Evolutionary conservation across 2,113 vertebrate genomes (phyloP), one percentile per base, ranked within the genome.

Genomic region (Pituophis catenifer): DNA sequence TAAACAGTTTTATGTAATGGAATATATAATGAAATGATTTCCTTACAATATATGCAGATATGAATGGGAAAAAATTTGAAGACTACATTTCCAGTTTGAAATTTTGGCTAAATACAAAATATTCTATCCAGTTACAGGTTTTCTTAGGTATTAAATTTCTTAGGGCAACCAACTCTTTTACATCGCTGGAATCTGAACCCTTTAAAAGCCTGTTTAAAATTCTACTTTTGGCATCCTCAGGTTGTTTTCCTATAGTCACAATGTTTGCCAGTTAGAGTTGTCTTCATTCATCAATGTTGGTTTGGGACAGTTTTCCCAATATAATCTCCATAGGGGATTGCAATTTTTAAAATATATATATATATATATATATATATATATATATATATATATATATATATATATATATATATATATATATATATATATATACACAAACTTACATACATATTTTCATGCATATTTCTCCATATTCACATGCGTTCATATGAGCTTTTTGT

Each of bases 11-110:
- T 96, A 96, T 96, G 94, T 96, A 92, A 55, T 94, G 91, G 94
- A 93, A 87, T 95, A 96, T 96, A 94, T 96, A 93, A 53, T 95
- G 91, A 94, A 93, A 88, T 95, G 96, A 91, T 97, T 97, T 97
- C 96, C 91, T 94, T 95, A 93, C 26, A 95, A 88, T 93, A 93
- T 94, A 97, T 97, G 94, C 91, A 96, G 93, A 91, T 94, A 59
- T 94, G 96, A 95, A 96, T 95, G 90, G 91, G 90, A 94, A 92
- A 87, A 26, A 38, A 38, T 81, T 94, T 93, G 94, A 70, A 70
- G 4, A 96, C 97, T 94, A 94, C 53, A 94, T 53, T 59, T 86
- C 85, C 90, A 93, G 75, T 96, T 96, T 91, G 15, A 97, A 90
- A 94, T 96, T 93, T 95, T 90, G 91, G 93, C 96, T 94, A 95